Percentiles rank a stretch among this genome's conserved stretches.
Conservation (phyloP, 2,113 vertebrate species). For the Xenopus laevis region DNA sequence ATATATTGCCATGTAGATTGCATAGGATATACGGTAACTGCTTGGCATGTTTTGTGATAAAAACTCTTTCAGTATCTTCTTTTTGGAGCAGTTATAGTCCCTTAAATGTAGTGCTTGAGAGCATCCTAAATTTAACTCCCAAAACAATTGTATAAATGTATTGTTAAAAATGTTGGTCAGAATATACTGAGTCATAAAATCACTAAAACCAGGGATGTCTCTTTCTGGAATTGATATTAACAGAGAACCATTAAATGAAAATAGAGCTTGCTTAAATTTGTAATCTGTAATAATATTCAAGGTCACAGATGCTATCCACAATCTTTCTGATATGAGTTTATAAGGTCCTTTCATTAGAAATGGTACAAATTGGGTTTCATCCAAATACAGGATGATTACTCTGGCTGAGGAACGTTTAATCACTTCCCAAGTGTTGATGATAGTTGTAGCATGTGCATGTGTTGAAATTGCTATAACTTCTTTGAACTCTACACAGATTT, state of each 20-base stretch:
- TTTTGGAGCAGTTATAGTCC: background rate
- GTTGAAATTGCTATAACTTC: background rate
- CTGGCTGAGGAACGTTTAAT: background rate
- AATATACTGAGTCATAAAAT: background rate
- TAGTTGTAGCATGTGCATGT: background rate
- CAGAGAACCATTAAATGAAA: slow-evolving; percentile 1
- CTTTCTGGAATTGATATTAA: slow-evolving; percentile 4
- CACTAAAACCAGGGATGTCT: slow-evolving; percentile 15
- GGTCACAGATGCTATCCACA: background rate
- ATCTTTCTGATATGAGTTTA: no score
- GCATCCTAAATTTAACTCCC: background rate
- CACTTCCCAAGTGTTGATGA: background rate
- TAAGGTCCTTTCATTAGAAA: background rate
- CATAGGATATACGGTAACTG: background rate
- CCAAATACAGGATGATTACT: background rate
- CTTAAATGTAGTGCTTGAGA: background rate
- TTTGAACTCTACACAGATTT: background rate
- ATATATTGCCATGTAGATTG: slow-evolving; percentile 6
- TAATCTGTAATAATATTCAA: background rate
- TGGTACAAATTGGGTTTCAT: no score
- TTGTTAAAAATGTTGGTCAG: background rate
- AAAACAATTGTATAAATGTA: background rate
- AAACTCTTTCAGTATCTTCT: background rate
- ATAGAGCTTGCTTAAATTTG: background rate
- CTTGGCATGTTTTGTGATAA: background rate